Conservation (phyloP, 2,888 invertebrate species). For the Exocentrus adspersus region DNA sequence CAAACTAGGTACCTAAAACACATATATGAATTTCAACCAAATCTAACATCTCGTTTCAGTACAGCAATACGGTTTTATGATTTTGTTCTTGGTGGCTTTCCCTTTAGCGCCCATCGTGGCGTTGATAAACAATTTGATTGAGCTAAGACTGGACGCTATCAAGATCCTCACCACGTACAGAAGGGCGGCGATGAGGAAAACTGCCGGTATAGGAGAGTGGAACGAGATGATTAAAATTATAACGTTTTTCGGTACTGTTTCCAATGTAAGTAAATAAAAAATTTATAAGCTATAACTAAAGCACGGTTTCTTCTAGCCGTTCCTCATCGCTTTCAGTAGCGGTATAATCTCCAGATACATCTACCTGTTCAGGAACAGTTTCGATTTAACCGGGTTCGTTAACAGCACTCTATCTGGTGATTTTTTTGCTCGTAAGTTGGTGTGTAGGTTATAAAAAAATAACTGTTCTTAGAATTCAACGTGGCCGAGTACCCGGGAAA, state of each 20-base stretch:
- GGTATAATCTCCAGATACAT: slow-evolving; percentile 46
- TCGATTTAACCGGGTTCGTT: slow-evolving; percentile 39
- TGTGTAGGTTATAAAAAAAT: slow-evolving; percentile 16
- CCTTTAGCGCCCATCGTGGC: slow-evolving; percentile 73
- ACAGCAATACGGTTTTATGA: slow-evolving; percentile 72
- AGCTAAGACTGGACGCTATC: slow-evolving; percentile 61
- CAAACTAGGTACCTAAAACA: slow-evolving; percentile 4
- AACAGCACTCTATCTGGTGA: slow-evolving; percentile 47
- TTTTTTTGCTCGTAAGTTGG: neutral
- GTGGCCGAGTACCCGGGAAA: slow-evolving; percentile 25
- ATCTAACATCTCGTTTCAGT: slow-evolving; percentile 16
- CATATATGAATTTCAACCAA: neutral
- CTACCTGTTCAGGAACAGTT: slow-evolving; percentile 31
- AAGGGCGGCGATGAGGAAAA: slow-evolving; percentile 41
- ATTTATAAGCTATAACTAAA: too few relatives aligned
- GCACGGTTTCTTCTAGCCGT: slow-evolving; percentile 46
- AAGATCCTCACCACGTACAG: slow-evolving; percentile 40
- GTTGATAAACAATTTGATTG: slow-evolving; percentile 70
- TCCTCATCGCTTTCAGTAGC: slow-evolving; percentile 49
- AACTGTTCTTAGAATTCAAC: slow-evolving; percentile 33
- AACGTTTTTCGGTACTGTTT: slow-evolving; percentile 44
- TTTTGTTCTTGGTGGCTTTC: slow-evolving; percentile 72
- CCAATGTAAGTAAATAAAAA: slow-evolving; percentile 50
- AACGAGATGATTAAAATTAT: slow-evolving; percentile 42
- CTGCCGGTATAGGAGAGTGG: slow-evolving; percentile 46